Evolutionary conservation across 2,888 invertebrate species (phyloP).

Genomic region (Helleia helle): DNA sequence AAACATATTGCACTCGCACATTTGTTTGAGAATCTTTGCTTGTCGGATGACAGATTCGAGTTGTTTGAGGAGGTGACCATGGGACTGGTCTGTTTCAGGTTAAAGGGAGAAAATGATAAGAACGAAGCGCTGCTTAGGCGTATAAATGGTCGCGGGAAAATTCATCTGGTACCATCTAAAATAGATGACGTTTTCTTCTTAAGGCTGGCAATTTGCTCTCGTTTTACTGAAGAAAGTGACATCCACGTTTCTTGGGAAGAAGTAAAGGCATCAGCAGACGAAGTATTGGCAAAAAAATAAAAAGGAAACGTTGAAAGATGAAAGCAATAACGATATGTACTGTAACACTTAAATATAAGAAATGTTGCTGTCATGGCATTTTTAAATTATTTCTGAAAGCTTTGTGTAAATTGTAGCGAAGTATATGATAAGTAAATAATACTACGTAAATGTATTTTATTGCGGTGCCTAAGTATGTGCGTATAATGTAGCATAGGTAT

Average conservation of each 20-base stretch:
- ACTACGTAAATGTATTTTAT: no score
- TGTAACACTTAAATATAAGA: no score
- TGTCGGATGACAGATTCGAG: conserved; percentile 88
- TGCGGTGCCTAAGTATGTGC: no score
- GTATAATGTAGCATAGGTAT: no score
- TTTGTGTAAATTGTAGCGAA: no score
- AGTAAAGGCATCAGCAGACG: conserved; percentile 82
- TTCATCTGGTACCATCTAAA: conserved; percentile 94
- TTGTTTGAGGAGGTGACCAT: conserved; percentile 90
- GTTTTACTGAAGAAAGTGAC: conserved; percentile 85
- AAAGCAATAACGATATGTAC: no score
- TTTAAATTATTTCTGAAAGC: no score
- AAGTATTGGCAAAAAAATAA: conserved; percentile 58
- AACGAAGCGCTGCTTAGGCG: conserved; percentile 87
- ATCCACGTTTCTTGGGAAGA: conserved; percentile 92
- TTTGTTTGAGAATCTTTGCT: conserved; percentile 87
- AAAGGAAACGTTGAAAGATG: no score
- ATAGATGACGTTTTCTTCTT: conserved; percentile 89
- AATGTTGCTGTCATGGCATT: no score
- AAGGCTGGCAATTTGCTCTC: conserved; percentile 91
- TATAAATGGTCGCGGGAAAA: conserved; percentile 91
- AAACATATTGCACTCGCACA: conserved; percentile 90
- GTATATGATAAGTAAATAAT: no score
- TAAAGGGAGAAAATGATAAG: conserved; percentile 88
- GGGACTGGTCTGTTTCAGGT: conserved; percentile 96